Base-by-base conservation (phyloP, 2,113 vertebrate species). In the Oceanodroma tethys region DNA sequence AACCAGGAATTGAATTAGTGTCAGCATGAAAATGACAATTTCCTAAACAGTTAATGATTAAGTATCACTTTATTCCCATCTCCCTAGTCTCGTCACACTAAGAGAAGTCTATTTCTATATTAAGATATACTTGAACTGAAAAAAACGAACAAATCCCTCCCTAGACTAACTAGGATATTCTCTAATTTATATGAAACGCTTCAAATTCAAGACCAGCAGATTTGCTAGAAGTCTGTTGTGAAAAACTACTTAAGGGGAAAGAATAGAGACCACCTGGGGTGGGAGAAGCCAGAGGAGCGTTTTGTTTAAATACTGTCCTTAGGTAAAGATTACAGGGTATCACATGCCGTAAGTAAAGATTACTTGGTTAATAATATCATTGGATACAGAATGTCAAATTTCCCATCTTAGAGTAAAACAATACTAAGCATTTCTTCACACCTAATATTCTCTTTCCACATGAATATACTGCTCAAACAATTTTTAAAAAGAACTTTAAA, bases 331-430 rank as follows among this genome's bases (percentile, higher is more conserved):
- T 56, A 90, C 40, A 65, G 43, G 43, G 53, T 74, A 79, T 40
- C 36, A 60, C 96, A 95, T 95, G 94, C 96, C 15, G 0, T 89
- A 90, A 97, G 85, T 75, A 86, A 80, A 71, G 58, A 92, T 80
- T 89, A 96, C 40, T 63, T 72, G 78, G 60, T 96, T 90, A 95
- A 88, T 90, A 88, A 2, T 26, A 68, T 18, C 43, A 90, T 5
- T 73, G 60, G 50, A 63, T 79, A 80, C 11, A 82, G 56, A 59
- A 73, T 29, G 36, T 38, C 23, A 56, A 10, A 38, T 65, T 48
- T 84, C 15, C 27, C 25, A 62, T 82, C 93, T 78, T 42, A 43
- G 38, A 53, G 22, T 59, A 59, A 62, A 86, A 58, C 30, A 72
- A 25, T 19, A 78, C 13, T 70, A 62, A 73, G 58, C 18, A 47